Evolutionary conservation across 2,797 vertebrate genomes (phyloP).

Genomic region (Amazona ochrocephala): DNA sequence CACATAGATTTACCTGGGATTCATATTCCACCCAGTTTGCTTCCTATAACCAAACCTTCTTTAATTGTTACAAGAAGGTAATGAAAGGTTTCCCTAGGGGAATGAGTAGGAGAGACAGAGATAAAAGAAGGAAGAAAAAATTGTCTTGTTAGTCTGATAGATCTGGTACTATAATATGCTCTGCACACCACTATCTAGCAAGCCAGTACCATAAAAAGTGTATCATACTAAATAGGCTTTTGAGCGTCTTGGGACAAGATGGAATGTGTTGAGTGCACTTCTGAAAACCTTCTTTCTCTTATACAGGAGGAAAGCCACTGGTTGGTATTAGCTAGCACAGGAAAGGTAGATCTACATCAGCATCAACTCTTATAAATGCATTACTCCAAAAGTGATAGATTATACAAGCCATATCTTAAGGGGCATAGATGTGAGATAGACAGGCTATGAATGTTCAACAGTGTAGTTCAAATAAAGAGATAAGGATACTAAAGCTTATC

Average conservation of each 20-base stretch:
- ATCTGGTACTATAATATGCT: background rate
- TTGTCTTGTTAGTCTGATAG: background rate
- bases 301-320: background rate
- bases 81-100: background rate
- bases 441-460: slow-evolving; percentile 45
- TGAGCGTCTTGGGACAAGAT: background rate
- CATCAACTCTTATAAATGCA: background rate
- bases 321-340: background rate
- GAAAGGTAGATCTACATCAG: background rate
- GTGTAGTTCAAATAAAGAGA: slow-evolving; percentile 43
- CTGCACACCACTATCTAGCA: background rate
- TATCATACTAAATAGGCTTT: background rate
- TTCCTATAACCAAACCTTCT: background rate
- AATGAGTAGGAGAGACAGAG: background rate
- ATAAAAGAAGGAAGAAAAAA: background rate
- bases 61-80: background rate
- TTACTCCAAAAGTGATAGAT: slow-evolving; percentile 21
- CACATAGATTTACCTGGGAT: background rate
- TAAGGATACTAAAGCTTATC: slow-evolving; percentile 49
- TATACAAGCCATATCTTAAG: slow-evolving; percentile 30
- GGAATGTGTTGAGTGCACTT: background rate
- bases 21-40: background rate
- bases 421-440: slow-evolving; percentile 34
- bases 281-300: background rate
- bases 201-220: background rate